Conservation (phyloP, 1,140 invertebrate species). For the Gonioctena quinquepunctata region DNA sequence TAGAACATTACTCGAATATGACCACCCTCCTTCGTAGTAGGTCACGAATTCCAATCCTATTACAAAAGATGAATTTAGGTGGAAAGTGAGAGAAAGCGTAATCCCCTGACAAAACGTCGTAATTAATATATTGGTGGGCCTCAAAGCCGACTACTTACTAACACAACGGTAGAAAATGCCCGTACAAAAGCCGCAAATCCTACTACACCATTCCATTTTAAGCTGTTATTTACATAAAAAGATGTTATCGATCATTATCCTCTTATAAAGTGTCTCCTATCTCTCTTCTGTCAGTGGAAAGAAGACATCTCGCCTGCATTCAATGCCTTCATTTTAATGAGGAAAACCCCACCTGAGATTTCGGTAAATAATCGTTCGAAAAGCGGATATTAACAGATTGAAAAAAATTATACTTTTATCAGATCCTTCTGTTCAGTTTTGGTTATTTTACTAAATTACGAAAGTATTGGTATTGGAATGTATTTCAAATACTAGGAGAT, state of each 20-base stretch:
- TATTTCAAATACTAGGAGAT: too few relatives aligned
- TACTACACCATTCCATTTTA: slow-evolving; percentile 8
- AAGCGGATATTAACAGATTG: neutral
- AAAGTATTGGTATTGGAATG: too few relatives aligned
- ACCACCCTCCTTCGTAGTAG: too few relatives aligned
- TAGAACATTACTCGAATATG: too few relatives aligned
- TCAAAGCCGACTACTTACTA: slow-evolving; percentile 16
- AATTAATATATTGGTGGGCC: slow-evolving; percentile 14
- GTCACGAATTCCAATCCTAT: neutral
- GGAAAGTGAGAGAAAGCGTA: neutral
- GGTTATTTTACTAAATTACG: too few relatives aligned
- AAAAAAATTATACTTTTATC: too few relatives aligned
- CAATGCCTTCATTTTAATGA: neutral
- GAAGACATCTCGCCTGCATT: neutral
- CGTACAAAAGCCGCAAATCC: slow-evolving; percentile 17
- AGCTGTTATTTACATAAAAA: slow-evolving; percentile 26
- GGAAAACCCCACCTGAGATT: neutral
- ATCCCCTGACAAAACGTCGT: slow-evolving; percentile 11
- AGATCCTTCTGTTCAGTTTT: too few relatives aligned
- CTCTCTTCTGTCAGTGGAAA: neutral
- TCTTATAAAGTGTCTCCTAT: neutral
- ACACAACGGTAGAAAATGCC: slow-evolving; percentile 5
- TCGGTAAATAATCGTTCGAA: neutral
- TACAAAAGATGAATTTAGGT: neutral
- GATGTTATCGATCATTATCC: slow-evolving; percentile 14